Evolutionary conservation across 2,797 vertebrate species (phyloP).

Genomic region (Ctenochaetus hawaiiensis): DNA sequence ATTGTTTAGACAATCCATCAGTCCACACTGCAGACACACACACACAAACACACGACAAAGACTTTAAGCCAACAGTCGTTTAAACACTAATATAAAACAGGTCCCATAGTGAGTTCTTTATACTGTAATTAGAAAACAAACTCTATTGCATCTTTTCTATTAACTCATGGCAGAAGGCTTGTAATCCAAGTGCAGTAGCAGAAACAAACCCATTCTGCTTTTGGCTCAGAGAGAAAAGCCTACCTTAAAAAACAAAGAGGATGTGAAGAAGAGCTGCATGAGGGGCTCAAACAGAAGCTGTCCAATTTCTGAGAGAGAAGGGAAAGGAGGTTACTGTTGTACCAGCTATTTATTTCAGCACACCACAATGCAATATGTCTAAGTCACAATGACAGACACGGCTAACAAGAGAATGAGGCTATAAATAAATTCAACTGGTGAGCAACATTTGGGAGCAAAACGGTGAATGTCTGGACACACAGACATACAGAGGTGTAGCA

Average conservation of each 20-base stretch:
- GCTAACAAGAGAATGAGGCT: neutral
- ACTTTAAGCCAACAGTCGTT: constrained; percentile 9
- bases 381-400: neutral
- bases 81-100: constrained; percentile 14
- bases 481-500: neutral
- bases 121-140: constrained; percentile 10
- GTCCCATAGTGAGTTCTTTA: neutral
- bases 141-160: neutral
- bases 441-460: neutral
- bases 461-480: neutral
- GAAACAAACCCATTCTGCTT: neutral
- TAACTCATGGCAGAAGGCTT: constrained; percentile 3
- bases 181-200: neutral
- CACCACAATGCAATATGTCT: neutral
- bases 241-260: constrained; percentile 95
- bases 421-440: neutral
- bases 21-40: constrained; percentile 87
- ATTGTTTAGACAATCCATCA: constrained; percentile 90
- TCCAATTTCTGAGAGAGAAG: constrained; percentile 84
- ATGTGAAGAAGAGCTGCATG: constrained; percentile 92
- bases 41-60: constrained; percentile 5
- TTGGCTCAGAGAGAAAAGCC: constrained; percentile 2
- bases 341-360: constrained; percentile 1
- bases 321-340: constrained; percentile 50
- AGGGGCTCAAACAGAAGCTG: constrained; percentile 88